phyloP scores from a whole-genome alignment of 2,888 invertebrate species.

The Fragum sueziense region DNA sequence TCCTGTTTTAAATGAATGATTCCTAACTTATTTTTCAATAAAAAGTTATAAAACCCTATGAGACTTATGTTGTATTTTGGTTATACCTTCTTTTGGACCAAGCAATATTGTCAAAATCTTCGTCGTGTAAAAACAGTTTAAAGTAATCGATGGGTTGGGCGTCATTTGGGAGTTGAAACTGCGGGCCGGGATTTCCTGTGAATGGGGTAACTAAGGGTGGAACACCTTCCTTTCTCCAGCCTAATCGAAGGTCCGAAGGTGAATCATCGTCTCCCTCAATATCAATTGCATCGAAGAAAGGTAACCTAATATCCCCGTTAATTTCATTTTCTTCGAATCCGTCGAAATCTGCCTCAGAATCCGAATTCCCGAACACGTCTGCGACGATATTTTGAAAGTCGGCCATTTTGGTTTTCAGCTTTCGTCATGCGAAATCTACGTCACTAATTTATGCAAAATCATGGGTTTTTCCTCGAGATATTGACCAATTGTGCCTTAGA shows the following conservation, averaged over 20 bases:
- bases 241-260: not conserved
- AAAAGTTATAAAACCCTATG: too few species aligned
- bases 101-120: not conserved
- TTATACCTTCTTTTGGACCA: too few species aligned
- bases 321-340: not conserved
- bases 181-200: not conserved
- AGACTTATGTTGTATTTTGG: too few species aligned
- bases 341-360: slow-evolving; percentile 8
- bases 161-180: not conserved
- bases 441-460: not conserved
- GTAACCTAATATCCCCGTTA: not conserved
- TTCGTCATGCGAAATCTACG: not conserved
- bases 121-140: not conserved
- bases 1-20: too few species aligned
- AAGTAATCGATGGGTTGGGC: not conserved
- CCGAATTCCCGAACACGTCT: not conserved
- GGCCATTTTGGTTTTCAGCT: not conserved
- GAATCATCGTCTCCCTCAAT: not conserved
- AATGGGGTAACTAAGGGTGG: not conserved
- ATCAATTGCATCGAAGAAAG: not conserved
- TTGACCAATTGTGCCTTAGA: not conserved
- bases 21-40: too few species aligned
- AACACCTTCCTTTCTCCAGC: not conserved
- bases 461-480: not conserved
- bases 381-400: not conserved